These are phyloP conservation scores for Bactericera cockerelli DNA, from an alignment of 1,140 invertebrate species.

Conservation along the genomic window DNA sequence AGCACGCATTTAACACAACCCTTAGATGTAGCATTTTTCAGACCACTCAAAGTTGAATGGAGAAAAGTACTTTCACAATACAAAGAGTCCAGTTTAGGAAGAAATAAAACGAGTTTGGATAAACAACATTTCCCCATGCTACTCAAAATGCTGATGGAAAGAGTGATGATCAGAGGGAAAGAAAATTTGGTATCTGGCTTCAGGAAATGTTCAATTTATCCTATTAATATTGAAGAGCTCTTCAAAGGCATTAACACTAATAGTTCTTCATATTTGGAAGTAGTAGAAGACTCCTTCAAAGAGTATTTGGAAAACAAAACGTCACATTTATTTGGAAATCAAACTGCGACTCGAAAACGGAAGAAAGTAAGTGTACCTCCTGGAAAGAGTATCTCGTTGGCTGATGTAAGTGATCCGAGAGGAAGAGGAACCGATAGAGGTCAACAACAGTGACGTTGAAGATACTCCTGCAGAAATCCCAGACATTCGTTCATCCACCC, in stretches of 20 bases:
- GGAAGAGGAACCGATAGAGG: not conserved
- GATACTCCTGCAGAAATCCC: not conserved
- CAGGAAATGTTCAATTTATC: not conserved
- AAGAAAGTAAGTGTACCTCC: not conserved
- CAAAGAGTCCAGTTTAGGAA: not conserved
- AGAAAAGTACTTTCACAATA: not conserved
- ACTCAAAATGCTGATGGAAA: not conserved
- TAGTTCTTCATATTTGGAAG: no score
- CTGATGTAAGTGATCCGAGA: not conserved
- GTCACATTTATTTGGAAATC: not conserved
- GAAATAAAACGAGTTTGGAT: not conserved
- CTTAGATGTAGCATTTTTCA: no score
- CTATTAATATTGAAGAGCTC: not conserved
- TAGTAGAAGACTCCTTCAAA: not conserved
- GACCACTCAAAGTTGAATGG: not conserved
- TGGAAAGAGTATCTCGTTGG: not conserved
- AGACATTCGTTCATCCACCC: no score
- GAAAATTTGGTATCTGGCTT: not conserved
- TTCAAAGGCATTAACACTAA: no score
- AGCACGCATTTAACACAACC: no score
- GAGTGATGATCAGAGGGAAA: not conserved
- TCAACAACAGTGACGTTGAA: not conserved
- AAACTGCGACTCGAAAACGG: not conserved
- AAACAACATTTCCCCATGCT: not conserved
- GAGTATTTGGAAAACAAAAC: not conserved